Evolutionary conservation across 2,113 vertebrate genomes (phyloP).

Genomic region (Tachycineta bicolor): DNA sequence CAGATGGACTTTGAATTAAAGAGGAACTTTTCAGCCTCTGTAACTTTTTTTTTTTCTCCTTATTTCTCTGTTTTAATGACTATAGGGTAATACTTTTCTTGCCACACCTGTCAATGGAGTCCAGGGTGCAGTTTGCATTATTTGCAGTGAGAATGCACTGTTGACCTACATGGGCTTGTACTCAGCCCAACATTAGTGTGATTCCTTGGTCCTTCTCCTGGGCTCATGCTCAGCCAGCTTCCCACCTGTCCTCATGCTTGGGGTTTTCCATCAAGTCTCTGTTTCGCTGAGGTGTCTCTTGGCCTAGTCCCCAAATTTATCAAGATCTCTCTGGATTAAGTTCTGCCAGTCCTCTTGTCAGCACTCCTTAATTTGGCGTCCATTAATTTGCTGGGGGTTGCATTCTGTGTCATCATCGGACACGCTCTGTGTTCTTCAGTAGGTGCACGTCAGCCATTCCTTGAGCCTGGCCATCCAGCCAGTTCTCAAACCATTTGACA

Average conservation of each 20-base stretch:
- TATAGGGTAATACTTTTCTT: not conserved
- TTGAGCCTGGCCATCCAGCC: not conserved
- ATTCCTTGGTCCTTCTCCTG: not conserved
- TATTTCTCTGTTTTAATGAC: not conserved
- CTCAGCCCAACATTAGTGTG: fast-evolving
- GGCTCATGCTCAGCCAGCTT: not conserved
- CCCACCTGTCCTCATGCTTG: not conserved
- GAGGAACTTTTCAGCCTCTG: not conserved
- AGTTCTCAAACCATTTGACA: not conserved
- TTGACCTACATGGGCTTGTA: not conserved
- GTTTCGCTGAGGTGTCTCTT: not conserved
- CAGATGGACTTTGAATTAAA: not conserved
- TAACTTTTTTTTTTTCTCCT: not conserved
- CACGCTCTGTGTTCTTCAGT: not conserved
- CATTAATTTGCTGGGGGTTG: not conserved
- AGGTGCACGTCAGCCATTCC: not conserved
- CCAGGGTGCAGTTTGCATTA: not conserved
- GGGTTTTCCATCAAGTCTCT: not conserved
- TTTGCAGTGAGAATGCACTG: not conserved
- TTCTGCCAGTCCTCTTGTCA: not conserved
- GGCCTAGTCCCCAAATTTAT: not conserved
- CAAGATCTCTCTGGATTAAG: not conserved
- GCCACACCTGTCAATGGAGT: fast-evolving
- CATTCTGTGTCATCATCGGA: not conserved
- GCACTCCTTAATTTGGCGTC: not conserved